These are phyloP conservation scores for Bombyx mandarina DNA, from an alignment of 1,140 invertebrate species.

Conservation along the genomic window DNA sequence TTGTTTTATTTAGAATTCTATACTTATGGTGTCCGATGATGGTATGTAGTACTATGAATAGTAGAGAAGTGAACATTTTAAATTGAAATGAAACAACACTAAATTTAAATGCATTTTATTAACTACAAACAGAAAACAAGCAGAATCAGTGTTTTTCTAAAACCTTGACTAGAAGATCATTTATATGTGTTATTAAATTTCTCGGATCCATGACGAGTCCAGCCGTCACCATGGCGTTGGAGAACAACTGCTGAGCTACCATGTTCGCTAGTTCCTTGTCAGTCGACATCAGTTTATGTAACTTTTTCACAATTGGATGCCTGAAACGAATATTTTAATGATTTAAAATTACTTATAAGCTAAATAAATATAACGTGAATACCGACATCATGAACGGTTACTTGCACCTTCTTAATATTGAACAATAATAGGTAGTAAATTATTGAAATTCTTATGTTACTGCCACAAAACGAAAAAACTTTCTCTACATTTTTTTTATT, in stretches of 20 bases:
- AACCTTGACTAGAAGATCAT: conserved; percentile 87
- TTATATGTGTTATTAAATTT: conserved; percentile 86
- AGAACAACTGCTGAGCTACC: conserved; percentile 91
- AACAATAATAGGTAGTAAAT: too few relatives aligned
- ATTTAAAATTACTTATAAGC: too few relatives aligned
- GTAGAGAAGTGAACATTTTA: background rate
- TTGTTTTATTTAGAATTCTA: too few relatives aligned
- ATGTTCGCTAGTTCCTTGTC: conserved; percentile 88
- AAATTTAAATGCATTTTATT: background rate
- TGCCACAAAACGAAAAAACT: too few relatives aligned
- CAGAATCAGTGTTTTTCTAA: conserved; percentile 81
- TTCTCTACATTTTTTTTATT: too few relatives aligned
- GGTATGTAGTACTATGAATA: background rate
- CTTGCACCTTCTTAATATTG: too few relatives aligned
- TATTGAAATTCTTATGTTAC: too few relatives aligned
- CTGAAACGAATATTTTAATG: conserved; percentile 62
- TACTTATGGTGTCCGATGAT: too few relatives aligned
- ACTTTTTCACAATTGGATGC: conserved; percentile 93
- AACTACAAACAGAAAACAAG: too few relatives aligned
- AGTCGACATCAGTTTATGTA: conserved; percentile 79
- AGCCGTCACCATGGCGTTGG: conserved; percentile 95
- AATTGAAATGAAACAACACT: background rate
- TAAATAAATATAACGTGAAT: too few relatives aligned
- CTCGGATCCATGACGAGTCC: conserved; percentile 95
- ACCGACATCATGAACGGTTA: too few relatives aligned